Evolutionary conservation across 2,888 invertebrate species (phyloP).

Genomic region (Heliconius cydno): DNA sequence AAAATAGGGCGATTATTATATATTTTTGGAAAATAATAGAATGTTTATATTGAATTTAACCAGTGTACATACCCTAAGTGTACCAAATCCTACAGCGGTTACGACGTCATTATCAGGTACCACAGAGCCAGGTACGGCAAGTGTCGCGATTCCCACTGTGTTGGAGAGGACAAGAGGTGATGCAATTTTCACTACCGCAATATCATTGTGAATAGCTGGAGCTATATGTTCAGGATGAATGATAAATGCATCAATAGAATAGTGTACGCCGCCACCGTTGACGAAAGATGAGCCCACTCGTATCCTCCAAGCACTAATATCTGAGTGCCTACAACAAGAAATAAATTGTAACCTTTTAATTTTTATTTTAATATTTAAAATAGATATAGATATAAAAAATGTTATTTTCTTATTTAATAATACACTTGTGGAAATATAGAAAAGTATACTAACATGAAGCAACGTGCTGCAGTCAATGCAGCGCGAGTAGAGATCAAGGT

Average conservation of each 20-base stretch:
- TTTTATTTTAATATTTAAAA: neutral
- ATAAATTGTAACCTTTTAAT: neutral
- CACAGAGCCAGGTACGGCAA: neutral
- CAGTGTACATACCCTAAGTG: slow-evolving; percentile 8
- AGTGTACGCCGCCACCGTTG: neutral
- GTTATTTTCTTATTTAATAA: neutral
- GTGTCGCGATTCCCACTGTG: neutral
- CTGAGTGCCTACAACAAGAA: neutral
- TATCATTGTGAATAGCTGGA: neutral
- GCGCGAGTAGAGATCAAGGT: neutral
- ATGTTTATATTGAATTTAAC: neutral
- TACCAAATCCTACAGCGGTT: slow-evolving; percentile 12
- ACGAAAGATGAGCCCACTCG: neutral
- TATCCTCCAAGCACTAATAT: neutral
- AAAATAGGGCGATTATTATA: no score
- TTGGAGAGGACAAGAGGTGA: neutral
- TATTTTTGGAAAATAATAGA: no score
- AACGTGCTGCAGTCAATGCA: slow-evolving; percentile 8
- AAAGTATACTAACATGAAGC: slow-evolving; percentile 3
- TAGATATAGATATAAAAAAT: neutral
- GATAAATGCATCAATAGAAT: neutral
- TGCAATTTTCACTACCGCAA: neutral
- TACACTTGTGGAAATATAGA: neutral
- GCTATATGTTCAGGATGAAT: neutral
- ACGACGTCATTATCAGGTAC: slow-evolving; percentile 1